Evolutionary conservation across 2,888 invertebrate species (phyloP).

Genomic region (Cephus nigrinus): DNA sequence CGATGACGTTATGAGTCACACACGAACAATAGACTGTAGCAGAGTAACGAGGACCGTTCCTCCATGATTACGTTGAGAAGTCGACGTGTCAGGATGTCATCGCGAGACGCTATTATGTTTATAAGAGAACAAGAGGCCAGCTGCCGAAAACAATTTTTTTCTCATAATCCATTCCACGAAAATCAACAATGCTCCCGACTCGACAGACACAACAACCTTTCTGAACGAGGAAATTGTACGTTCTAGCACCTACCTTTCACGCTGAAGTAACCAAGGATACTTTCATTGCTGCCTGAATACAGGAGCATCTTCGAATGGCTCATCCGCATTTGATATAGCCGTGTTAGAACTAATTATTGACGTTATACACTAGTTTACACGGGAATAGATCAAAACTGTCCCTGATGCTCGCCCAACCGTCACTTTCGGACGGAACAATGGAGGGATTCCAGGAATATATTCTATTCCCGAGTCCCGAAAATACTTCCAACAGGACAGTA

Average conservation of each 20-base stretch:
- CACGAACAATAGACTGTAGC: neutral
- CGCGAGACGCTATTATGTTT: neutral
- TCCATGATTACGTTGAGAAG: neutral
- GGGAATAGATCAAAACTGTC: neutral
- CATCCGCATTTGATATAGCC: neutral
- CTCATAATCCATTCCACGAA: neutral
- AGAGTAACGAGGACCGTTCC: neutral
- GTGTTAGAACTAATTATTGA: neutral
- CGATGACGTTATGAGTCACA: neutral
- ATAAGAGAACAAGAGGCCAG: neutral
- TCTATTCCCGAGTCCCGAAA: neutral
- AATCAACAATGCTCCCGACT: neutral
- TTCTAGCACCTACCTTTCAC: slow-evolving; percentile 44
- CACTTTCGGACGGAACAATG: neutral
- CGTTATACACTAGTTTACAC: neutral
- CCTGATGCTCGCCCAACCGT: neutral
- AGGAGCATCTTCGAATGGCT: slow-evolving; percentile 48
- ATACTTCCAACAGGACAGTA: too few species aligned
- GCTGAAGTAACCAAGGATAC: slow-evolving; percentile 55
- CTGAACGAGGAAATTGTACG: neutral
- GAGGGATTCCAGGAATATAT: neutral
- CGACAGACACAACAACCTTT: neutral
- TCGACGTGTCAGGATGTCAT: neutral
- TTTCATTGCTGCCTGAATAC: slow-evolving; percentile 57
- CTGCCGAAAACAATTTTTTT: neutral